Evolutionary conservation across 2,888 invertebrate species (phyloP), one percentile per base, ranked within the genome.

Genomic region (Hofmannophila pseudospretella): DNA sequence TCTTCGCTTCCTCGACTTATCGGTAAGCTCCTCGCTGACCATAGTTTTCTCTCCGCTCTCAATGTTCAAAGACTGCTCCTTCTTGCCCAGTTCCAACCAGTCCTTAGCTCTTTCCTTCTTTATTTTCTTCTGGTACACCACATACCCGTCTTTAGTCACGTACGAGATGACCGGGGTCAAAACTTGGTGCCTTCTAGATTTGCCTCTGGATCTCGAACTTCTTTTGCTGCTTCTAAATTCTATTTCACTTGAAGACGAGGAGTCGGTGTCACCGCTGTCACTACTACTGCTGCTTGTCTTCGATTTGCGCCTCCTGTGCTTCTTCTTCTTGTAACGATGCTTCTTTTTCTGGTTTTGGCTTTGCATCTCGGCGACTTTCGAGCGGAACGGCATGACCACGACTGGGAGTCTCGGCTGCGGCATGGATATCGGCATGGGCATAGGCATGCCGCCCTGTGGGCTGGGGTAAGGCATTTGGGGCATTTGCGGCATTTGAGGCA

Each of bases 141-240:
- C 78, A 26, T 71, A 72, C 0, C 84, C 84, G 37, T 77, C 74
- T 31, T 74, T 74, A 1, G 81, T 82, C 0, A 85, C 67, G 30
- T 84, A 84, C 0, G 84, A 84, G 0, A 84, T 71, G 0, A 85
- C 77, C 1, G 84, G 84, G 4, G 79, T 82, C 1, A 85, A 44
- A 0, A 80, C 71, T 38, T 79, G 65, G 0, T 61, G 54, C n/a
- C 32, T 51, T 20, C 20, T 20, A 2, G 20, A 20, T 30, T 54
- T 55, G 1, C 13, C n/a, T 8, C 7, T 8, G 1, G 29, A 13
- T 13, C 29, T 23, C 9, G 10, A 4, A n/a, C n/a, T n/a, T 10
- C 8, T 29, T 8, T 13, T 16, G 14, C 9, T 5, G 8, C 29
- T 13, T 16, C 12, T 11, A 27, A 27, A 27, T 2, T 27, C 27